Evolutionary conservation across 1,140 invertebrate genomes (phyloP), one percentile per base, ranked within the genome.

Genomic region (Anoplolepis gracilipes): DNA sequence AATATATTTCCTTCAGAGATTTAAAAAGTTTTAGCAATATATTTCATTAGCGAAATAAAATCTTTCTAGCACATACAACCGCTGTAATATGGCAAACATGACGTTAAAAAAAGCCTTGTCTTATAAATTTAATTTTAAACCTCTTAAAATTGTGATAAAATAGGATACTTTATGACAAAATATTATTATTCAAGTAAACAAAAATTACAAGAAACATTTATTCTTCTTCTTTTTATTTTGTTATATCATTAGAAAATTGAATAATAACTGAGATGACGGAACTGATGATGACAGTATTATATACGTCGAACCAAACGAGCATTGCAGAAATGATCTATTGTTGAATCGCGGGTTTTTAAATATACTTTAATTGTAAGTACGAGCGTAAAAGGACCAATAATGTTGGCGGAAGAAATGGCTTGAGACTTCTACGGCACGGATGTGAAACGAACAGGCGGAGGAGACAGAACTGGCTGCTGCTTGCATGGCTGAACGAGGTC

Each of bases 401-500:
- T 53, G 19, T 4, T 28, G 33, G 22, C 81, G 46, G 64, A 76
- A 76, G 13, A 36, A 30, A 86, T n/a, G 57, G 11, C 28, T 46
- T 28, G 59, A 77, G 65, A 70, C 67, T 69, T 81, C 61, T 59
- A 70, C 16, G 39, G 67, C 28, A 59, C 49, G 73, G 55, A 88
- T 72, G 36, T 42, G 53, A 78, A 49, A 59, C 65, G 8, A 36
- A 64, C 69, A 73, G 22, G n/a, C 46, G 57, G 61, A 57, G 65
- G 36, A 77, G 85, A 89, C 85, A 70, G 79, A 76, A 85, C 72
- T 67, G 87, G 72, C 84, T 59, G 75, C 73, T 86, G 62, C 55
- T 72, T 57, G 59, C 75, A 76, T 79, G 73, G 78, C 42, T 49
- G 85, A 91, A 88, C 81, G 85, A 90, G 90, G 87, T 88, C 90